These are phyloP conservation scores for Agriopis aurantiaria DNA, from an alignment of 2,888 invertebrate genomes.

Conservation along the genomic window DNA sequence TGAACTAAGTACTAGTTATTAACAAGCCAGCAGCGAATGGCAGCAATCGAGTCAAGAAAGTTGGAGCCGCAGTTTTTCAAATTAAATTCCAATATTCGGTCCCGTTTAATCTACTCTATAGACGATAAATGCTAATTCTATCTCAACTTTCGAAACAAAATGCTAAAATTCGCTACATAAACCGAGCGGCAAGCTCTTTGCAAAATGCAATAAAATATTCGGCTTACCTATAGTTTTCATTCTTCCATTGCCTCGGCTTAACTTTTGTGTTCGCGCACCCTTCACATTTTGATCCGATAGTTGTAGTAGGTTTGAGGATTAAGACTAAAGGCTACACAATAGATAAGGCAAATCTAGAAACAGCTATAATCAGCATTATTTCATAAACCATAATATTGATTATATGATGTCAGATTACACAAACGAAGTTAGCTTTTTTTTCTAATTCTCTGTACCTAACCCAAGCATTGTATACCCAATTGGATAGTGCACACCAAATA, in stretches of 20 bases:
- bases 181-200: conserved; percentile 56
- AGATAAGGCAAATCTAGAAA: background rate
- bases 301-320: conserved; percentile 12
- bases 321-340: background rate
- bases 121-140: conserved; percentile 77
- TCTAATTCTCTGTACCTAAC: no score
- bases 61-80: conserved; percentile 29
- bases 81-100: conserved; percentile 64
- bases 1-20: background rate
- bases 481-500: no score
- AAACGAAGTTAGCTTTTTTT: background rate
- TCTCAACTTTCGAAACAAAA: conserved; percentile 66
- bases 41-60: background rate
- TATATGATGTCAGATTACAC: background rate
- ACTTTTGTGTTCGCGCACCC: conserved; percentile 21
- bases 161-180: conserved; percentile 65
- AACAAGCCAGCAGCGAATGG: background rate
- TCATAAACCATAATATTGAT: background rate
- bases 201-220: conserved; percentile 59
- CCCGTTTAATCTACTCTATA: conserved; percentile 68
- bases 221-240: conserved; percentile 53
- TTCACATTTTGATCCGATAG: conserved; percentile 33
- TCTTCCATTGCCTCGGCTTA: conserved; percentile 47
- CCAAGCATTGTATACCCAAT: no score
- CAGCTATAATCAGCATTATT: background rate